Base-by-base conservation (phyloP, 1,140 invertebrate genomes). In the Anastrepha ludens region DNA sequence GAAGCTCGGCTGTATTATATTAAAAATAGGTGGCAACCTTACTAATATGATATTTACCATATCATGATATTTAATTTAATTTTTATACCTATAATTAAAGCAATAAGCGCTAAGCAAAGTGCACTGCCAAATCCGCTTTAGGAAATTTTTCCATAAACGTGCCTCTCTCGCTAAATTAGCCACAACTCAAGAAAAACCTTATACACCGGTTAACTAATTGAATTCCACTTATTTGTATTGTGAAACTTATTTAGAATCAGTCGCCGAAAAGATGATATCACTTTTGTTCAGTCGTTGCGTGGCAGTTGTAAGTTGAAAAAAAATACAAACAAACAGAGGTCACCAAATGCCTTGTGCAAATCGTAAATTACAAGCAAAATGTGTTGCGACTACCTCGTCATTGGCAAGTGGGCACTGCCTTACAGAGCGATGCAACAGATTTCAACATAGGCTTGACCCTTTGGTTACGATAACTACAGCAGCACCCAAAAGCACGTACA, bases 211-310 rank as follows among this genome's bases (percentile, higher is more conserved):
- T 81, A 81, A 81, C 74, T 50, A 55, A 81, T 81, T 81, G 15
- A 20, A 55, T 55, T 81, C 9, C 7, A 20, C 47, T 81, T 11
- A 55, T 55, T 8, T 2, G 11, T 55, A 8, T 29, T 55, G 74
- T 50, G 11, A 11, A 78, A 55, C 6, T 7, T n/a, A 55, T 50
- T 58, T 50, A 81, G 74, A 81, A 81, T 11, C 47, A 55, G 74
- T 20, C 74, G 74, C 74, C 74, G 47, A 55, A 81, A 81, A 81
- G 74, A 81, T 81, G n/a, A 81, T 81, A 81, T 81, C 74, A 55
- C 74, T 17, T 11, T 41, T 8, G 74, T 41, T 13, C 17, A 81
- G 47, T 81, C 50, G 47, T 81, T 81, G 74, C 74, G 74, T 81
- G 74, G 74, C 74, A 81, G 41, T 74, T 74, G 70, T 74, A 44